Conservation (phyloP, 2,888 invertebrate species). For the Meteorus colon region DNA sequence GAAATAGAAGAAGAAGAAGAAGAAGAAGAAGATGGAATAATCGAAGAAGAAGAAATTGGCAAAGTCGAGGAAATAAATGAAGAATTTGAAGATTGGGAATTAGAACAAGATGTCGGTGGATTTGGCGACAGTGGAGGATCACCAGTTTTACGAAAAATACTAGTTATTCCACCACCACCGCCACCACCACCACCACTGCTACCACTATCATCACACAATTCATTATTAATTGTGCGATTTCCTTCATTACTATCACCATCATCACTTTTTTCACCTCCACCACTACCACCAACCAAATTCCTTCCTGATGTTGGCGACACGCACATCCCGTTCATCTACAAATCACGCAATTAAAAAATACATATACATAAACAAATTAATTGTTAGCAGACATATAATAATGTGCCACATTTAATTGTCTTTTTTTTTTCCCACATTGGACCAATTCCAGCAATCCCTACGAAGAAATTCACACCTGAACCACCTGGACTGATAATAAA, state of each 20-base stretch:
- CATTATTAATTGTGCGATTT: constrained; percentile 56
- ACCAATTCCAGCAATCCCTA: background rate
- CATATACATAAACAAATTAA: constrained; percentile 49
- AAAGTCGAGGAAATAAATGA: background rate
- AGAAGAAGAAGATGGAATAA: background rate
- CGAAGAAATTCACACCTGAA: background rate
- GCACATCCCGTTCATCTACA: constrained; percentile 87
- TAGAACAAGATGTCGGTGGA: constrained; percentile 10
- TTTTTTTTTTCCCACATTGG: background rate
- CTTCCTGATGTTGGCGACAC: constrained; percentile 78
- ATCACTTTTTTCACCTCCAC: constrained; percentile 58
- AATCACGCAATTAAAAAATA: constrained; percentile 60
- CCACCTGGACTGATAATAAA: background rate
- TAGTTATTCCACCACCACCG: constrained; percentile 50
- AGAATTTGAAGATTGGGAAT: background rate
- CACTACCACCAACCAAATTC: constrained; percentile 62
- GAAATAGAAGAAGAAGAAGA: background rate
- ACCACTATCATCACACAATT: constrained; percentile 29
- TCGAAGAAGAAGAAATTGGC: background rate
- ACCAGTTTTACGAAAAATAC: constrained; percentile 60
- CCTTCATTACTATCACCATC: constrained; percentile 62
- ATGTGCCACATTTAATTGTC: constrained; percentile 28
- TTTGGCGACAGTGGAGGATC: constrained; percentile 52
- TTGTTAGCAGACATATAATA: constrained; percentile 39
- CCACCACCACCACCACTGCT: constrained; percentile 46